phyloP scores from a whole-genome alignment of 35 echinoderm and acorn worm species.

The Diadema setosum region DNA sequence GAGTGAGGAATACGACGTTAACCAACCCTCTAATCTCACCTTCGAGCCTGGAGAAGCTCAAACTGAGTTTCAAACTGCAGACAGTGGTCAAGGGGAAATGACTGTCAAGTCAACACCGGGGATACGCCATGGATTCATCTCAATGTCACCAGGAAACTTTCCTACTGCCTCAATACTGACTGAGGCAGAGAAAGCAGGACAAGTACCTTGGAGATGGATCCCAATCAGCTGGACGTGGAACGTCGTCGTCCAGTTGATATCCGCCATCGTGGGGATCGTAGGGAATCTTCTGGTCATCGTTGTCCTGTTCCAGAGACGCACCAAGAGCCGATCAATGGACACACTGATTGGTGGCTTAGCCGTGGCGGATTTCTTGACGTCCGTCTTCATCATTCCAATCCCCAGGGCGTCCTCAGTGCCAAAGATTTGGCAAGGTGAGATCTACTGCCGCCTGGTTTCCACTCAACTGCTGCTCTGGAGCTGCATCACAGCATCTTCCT shows the following conservation, averaged over 20 bases:
- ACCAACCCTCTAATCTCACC: too few species aligned
- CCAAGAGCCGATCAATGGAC: neutral
- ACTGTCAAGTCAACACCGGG: too few species aligned
- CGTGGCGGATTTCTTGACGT: constrained; percentile 40
- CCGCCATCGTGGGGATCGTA: neutral
- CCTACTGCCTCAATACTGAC: too few species aligned
- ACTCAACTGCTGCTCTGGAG: constrained; percentile 24
- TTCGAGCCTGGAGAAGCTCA: too few species aligned
- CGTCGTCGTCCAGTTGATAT: neutral
- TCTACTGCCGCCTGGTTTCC: constrained; percentile 36
- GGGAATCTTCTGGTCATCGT: neutral
- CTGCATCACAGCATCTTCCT: constrained; percentile 33
- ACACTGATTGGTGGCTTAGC: constrained; percentile 32
- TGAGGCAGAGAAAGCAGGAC: too few species aligned
- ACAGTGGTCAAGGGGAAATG: too few species aligned
- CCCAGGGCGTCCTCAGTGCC: neutral
- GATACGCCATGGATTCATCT: too few species aligned
- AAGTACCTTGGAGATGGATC: neutral
- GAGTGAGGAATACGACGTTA: too few species aligned
- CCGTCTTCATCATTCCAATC: constrained; percentile 26
- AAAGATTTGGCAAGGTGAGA: neutral
- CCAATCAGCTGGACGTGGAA: neutral
- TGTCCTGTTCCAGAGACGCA: neutral
- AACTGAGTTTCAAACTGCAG: too few species aligned
- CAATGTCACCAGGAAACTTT: too few species aligned